Conservation (phyloP, 2,113 vertebrate genomes). For the Sisor rabdophorus region DNA sequence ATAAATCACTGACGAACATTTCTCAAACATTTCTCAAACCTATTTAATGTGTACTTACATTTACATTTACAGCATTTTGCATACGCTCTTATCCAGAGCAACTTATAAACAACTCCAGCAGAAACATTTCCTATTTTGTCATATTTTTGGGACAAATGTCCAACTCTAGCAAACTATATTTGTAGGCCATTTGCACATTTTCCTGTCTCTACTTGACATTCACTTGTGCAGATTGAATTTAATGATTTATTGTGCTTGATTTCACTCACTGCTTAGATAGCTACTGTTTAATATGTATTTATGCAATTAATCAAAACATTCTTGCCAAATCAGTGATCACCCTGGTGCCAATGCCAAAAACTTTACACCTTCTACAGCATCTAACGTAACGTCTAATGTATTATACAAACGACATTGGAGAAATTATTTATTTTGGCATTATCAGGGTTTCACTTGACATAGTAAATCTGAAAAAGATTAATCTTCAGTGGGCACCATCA, state of each 20-base stretch:
- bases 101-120: no score
- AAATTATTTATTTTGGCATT: conserved; percentile 46
- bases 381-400: conserved; percentile 54
- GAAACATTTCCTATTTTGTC: not conserved
- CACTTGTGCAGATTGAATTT: conserved; percentile 49
- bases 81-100: no score
- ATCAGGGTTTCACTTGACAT: conserved; percentile 47
- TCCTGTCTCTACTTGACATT: conserved; percentile 38
- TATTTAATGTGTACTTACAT: not conserved
- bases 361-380: conserved; percentile 70
- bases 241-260: conserved; percentile 48
- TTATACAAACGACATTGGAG: conserved; percentile 50
- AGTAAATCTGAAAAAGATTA: conserved; percentile 47
- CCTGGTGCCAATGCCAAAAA: conserved; percentile 57
- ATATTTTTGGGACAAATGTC: not conserved
- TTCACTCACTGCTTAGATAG: conserved; percentile 55
- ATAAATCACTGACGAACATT: not conserved
- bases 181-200: conserved; percentile 11
- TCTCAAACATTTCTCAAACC: not conserved
- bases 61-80: no score
- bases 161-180: conserved; percentile 4
- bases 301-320: conserved; percentile 70
- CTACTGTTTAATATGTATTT: conserved; percentile 76
- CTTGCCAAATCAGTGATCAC: conserved; percentile 71
- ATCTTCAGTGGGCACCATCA: conserved; percentile 37